phyloP scores from a whole-genome alignment of 2,888 invertebrate genomes.

The Stictocephala bisonia region DNA sequence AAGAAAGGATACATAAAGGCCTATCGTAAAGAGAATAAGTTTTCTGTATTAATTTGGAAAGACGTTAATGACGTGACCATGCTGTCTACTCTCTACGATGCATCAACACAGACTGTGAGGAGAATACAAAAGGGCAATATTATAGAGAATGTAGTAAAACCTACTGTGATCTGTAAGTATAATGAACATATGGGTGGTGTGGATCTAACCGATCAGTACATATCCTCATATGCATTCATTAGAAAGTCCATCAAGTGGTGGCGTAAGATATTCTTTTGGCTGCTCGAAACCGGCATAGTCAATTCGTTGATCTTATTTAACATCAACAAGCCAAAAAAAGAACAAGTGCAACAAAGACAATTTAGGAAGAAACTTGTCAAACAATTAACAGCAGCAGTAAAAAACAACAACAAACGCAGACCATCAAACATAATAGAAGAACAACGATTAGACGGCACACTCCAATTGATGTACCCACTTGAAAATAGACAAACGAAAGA shows the following conservation, averaged over 20 bases:
- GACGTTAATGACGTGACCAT: slow-evolving; percentile 25
- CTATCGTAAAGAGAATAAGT: slow-evolving; percentile 15
- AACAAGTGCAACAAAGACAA: no score
- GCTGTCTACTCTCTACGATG: slow-evolving; percentile 20
- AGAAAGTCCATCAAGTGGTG: slow-evolving; percentile 20
- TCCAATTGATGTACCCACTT: no score
- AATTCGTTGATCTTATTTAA: no score
- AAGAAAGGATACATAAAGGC: slow-evolving; percentile 22
- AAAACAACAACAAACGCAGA: no score
- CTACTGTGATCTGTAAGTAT: slow-evolving; percentile 10
- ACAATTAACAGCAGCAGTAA: no score
- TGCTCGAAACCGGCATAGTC: no score
- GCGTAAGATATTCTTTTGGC: slow-evolving; percentile 16
- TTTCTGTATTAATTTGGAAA: slow-evolving; percentile 1
- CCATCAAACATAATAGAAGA: no score
- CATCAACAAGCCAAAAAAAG: no score
- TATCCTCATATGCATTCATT: slow-evolving; percentile 1
- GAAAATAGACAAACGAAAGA: no score
- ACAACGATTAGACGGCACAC: no score
- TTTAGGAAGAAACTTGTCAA: no score
- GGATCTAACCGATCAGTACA: slow-evolving; percentile 28
- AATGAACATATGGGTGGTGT: slow-evolving; percentile 27
- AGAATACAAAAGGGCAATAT: slow-evolving; percentile 58
- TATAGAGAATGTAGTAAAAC: slow-evolving; percentile 11
- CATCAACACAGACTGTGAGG: slow-evolving; percentile 53